phyloP scores from a whole-genome alignment of 1,140 invertebrate species.

The Drosophila nebulosa region DNA sequence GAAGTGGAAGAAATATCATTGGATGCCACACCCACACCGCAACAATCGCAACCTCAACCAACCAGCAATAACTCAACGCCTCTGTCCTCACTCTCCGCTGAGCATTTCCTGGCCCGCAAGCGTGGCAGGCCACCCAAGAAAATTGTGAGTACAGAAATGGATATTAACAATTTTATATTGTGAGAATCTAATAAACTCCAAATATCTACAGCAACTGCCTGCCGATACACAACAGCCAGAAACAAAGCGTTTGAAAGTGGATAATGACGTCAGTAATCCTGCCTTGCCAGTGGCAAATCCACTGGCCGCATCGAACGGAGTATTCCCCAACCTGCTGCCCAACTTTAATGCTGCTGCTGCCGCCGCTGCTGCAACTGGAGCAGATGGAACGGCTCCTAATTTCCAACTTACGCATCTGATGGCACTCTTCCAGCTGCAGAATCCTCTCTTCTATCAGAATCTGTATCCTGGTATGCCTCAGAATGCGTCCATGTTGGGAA shows the following conservation, averaged over 20 bases:
- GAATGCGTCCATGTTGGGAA: slow-evolving; percentile 50
- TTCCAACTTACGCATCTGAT: slow-evolving; percentile 75
- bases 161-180: background rate
- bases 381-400: slow-evolving; percentile 56
- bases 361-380: slow-evolving; percentile 45
- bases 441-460: slow-evolving; percentile 80
- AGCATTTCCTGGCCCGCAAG: slow-evolving; percentile 74
- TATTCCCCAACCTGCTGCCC: slow-evolving; percentile 51
- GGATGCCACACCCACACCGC: slow-evolving; percentile 25
- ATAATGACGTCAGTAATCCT: slow-evolving; percentile 32
- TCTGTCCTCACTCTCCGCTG: slow-evolving; percentile 69
- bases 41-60: slow-evolving; percentile 1
- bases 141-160: slow-evolving; percentile 56
- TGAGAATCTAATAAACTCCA: background rate
- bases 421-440: slow-evolving; percentile 76
- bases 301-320: background rate
- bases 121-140: slow-evolving; percentile 77
- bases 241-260: slow-evolving; percentile 54
- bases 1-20: slow-evolving; percentile 46
- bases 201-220: slow-evolving; percentile 57
- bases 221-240: slow-evolving; percentile 49
- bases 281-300: slow-evolving; percentile 11
- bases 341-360: slow-evolving; percentile 36
- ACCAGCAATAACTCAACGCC: slow-evolving; percentile 58
- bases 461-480: slow-evolving; percentile 64